A percentile compares a stretch with the other conserved stretches of the same genome.
These are phyloP conservation scores for Amblyjoppa fuscipennis DNA, from an alignment of 2,888 invertebrate species.

Conservation along the genomic window DNA sequence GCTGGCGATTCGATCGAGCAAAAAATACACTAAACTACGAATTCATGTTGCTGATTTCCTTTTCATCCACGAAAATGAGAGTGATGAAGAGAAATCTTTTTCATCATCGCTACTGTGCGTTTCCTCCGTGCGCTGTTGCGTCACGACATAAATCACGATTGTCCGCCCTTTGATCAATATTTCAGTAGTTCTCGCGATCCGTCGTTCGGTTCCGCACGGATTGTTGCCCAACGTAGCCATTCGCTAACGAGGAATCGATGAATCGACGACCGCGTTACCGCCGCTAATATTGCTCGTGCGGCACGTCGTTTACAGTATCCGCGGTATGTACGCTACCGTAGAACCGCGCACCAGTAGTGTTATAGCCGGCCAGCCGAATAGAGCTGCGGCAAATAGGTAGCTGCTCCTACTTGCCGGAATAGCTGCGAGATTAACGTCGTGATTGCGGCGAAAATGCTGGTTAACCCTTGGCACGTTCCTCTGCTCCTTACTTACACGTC, in stretches of 20 bases:
- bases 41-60: conserved; percentile 11
- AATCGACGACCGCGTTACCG: conserved; percentile 60
- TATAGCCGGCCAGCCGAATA: conserved; percentile 22
- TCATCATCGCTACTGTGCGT: conserved; percentile 1
- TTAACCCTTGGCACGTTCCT: conserved; percentile 64
- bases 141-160: conserved; percentile 49
- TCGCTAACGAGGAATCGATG: conserved; percentile 67
- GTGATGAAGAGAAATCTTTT: neutral
- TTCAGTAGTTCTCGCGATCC: conserved; percentile 38
- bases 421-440: conserved; percentile 65
- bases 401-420: conserved; percentile 55
- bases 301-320: conserved; percentile 32
- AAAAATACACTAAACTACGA: neutral
- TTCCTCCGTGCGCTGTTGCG: neutral
- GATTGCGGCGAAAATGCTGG: conserved; percentile 66
- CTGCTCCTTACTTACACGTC: conserved; percentile 49
- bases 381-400: conserved; percentile 42
- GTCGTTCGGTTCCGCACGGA: conserved; percentile 20
- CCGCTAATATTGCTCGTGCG: conserved; percentile 57
- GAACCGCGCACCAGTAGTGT: conserved; percentile 32
- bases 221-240: conserved; percentile 39
- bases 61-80: neutral
- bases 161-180: conserved; percentile 45
- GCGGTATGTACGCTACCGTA: conserved; percentile 13
- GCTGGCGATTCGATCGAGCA: neutral